Base-by-base conservation (phyloP, 2,113 vertebrate genomes). In the Alethe diademata region DNA sequence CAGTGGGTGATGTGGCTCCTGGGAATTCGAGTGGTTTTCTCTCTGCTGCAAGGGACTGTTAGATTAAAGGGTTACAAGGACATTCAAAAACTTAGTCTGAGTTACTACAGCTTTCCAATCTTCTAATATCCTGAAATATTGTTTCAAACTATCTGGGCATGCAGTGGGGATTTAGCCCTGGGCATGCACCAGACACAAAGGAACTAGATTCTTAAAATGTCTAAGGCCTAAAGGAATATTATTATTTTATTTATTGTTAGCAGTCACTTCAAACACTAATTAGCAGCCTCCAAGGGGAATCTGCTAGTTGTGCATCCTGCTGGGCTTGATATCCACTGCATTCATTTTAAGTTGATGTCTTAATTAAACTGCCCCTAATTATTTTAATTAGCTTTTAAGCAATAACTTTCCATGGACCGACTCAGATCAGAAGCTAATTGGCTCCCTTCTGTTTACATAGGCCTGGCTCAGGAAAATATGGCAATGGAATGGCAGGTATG, bases 341-440 rank as follows among this genome's bases (percentile, higher is more conserved):
- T 88, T 92, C 56, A 31, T 75, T 93, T 94, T 85, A 93, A 88
- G 74, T 73, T 94, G 92, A 90, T 67, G 74, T 94, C 85, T 91
- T 95, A 95, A 96, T 92, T 93, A 96, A 95, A 93, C 90, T 86
- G 86, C 43, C 89, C 95, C 74, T 95, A 84, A 90, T 94, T 93
- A 89, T 73, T 61, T 74, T 93, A 80, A 94, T 73, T 83, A 92
- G 84, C 79, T 90, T 87, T 95, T 94, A 94, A 95, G 87, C 86
- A 81, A 50, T 78, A 86, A 72, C 64, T 72, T 94, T 85, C 58
- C 56, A 67, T 18, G 19, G 95, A 96, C 57, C 60, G 48, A n/a
- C 78, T 84, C 50, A 66, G 53, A 81, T 75, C 33, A 48, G 67
- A 38, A 89, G 65, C 73, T 85, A 83, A 88, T 90, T 82, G 80